Conservation (phyloP, 92 coral and sea anemone species). For the Porites lobata region DNA sequence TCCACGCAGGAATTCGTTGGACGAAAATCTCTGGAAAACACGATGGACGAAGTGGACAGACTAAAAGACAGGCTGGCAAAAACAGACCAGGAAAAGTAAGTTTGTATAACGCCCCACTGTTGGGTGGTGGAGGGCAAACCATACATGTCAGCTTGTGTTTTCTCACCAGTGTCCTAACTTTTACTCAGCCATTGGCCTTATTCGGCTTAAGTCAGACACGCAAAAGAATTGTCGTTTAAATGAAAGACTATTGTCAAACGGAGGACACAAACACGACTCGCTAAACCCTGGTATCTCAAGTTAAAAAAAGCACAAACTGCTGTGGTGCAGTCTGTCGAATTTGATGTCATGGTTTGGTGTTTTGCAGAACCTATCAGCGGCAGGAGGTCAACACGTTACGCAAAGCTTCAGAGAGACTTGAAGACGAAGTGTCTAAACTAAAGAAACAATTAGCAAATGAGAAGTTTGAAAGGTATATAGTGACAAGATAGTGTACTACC, state of each 20-base stretch:
- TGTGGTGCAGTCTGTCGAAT: not conserved
- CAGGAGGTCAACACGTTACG: slow-evolving; percentile 88
- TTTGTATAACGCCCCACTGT: not conserved
- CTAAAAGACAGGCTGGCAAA: slow-evolving; percentile 82
- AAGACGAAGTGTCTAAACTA: slow-evolving; percentile 87
- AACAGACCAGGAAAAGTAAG: slow-evolving; percentile 93
- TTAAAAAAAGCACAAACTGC: no score
- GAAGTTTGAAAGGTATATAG: slow-evolving; percentile 94
- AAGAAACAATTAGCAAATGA: slow-evolving; percentile 91
- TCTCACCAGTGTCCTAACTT: not conserved
- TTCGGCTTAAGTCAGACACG: no score
- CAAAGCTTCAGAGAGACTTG: slow-evolving; percentile 90
- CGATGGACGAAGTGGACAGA: slow-evolving; percentile 90
- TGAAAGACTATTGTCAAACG: no score
- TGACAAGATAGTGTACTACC: no score
- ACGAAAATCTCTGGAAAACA: slow-evolving; percentile 87
- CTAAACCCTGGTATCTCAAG: no score
- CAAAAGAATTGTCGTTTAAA: no score
- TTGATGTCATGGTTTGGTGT: no score
- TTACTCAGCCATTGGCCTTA: no score
- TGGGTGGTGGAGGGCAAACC: not conserved
- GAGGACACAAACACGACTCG: no score
- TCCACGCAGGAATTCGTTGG: slow-evolving; percentile 82
- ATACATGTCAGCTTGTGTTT: not conserved
- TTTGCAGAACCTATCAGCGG: slow-evolving; percentile 82